Percentiles rank a stretch among this genome's conserved stretches.
Conservation (phyloP, 1,140 invertebrate genomes). For the Aphis craccivora region DNA sequence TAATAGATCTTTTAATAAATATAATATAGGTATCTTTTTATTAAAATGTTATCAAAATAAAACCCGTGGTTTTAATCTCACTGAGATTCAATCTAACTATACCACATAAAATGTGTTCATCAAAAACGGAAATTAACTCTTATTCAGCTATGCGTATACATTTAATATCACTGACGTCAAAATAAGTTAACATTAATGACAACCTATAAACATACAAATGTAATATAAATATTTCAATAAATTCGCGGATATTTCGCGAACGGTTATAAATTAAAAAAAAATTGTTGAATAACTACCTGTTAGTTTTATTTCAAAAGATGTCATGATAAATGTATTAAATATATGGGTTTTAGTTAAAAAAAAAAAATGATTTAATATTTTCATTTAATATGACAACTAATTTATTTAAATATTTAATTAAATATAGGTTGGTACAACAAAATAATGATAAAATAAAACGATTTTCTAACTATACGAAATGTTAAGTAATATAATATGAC, state of each 20-base stretch:
- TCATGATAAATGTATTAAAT: neutral
- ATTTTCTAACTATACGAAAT: too few relatives aligned
- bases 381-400: neutral
- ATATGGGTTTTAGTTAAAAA: neutral
- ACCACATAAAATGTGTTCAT: neutral
- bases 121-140: conserved; percentile 6
- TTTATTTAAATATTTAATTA: too few relatives aligned
- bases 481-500: too few relatives aligned
- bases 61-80: neutral
- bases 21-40: neutral
- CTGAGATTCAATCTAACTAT: neutral
- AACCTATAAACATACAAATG: neutral
- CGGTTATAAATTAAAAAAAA: neutral
- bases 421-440: too few relatives aligned
- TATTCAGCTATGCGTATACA: neutral
- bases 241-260: neutral
- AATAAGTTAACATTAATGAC: neutral
- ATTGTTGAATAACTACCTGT: neutral
- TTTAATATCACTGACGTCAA: neutral
- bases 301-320: neutral
- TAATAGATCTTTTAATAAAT: neutral
- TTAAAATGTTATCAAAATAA: conserved; percentile 2
- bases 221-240: neutral
- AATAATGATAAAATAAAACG: too few relatives aligned
- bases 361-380: neutral